Evolutionary conservation across 2,797 vertebrate species (phyloP).

Genomic region (Aulostomus chinensis): DNA sequence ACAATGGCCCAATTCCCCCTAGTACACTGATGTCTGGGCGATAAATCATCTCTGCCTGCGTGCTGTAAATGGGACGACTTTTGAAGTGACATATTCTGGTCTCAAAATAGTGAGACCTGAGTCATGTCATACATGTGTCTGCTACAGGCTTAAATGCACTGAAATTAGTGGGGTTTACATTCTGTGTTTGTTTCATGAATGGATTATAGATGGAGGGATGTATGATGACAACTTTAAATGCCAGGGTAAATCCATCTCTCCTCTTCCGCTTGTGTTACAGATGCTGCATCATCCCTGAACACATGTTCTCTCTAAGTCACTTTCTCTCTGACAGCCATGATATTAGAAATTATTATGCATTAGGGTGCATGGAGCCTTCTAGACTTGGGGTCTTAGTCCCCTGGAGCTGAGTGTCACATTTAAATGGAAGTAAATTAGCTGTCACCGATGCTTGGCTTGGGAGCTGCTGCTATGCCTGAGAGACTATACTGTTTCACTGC

Average conservation of each 20-base stretch:
- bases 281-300: constrained; percentile 20
- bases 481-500: constrained; percentile 29
- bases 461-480: constrained; percentile 51
- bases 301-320: constrained; percentile 30
- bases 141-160: constrained; percentile 23
- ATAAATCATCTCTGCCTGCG: constrained; percentile 66
- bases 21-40: constrained; percentile 47
- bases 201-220: constrained; percentile 25
- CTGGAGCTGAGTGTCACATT: constrained; percentile 61
- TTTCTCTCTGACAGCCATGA: constrained; percentile 48
- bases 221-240: constrained; percentile 15
- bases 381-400: constrained; percentile 39
- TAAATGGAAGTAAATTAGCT: constrained; percentile 75
- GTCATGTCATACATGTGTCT: constrained; percentile 9
- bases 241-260: constrained; percentile 13
- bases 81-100: constrained; percentile 48
- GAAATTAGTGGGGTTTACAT: constrained; percentile 33
- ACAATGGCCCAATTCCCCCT: constrained; percentile 47
- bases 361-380: constrained; percentile 35
- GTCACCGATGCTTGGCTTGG: constrained; percentile 50
- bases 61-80: constrained; percentile 49
- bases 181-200: constrained; percentile 37
- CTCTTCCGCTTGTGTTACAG: constrained; percentile 12
- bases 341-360: constrained; percentile 63
- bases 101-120: constrained; percentile 19